Evolutionary conservation across 2,888 invertebrate species (phyloP).

Genomic region (Pammene aurita): DNA sequence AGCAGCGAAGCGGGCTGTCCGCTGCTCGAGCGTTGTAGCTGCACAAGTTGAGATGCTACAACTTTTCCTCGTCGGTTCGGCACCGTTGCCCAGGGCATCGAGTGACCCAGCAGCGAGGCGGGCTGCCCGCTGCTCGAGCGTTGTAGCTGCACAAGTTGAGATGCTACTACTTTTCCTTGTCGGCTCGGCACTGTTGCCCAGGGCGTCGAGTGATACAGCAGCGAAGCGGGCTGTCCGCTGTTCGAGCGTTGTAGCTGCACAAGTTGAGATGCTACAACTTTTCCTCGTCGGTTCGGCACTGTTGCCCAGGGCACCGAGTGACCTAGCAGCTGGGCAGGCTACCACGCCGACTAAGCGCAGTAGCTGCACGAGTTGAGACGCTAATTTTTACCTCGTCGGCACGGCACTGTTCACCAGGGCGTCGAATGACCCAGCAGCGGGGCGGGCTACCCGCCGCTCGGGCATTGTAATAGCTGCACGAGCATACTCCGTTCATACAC

Average conservation of each 20-base stretch:
- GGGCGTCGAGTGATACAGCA: no score
- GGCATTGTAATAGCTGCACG: no score
- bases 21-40: no score
- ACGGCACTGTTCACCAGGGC: no score
- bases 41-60: neutral
- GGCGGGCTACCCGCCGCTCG: no score
- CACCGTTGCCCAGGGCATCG: slow-evolving; percentile 73
- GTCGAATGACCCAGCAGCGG: no score
- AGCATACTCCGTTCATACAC: neutral
- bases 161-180: no score
- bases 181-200: no score
- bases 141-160: neutral
- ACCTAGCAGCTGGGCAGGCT: slow-evolving; percentile 69
- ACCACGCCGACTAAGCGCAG: neutral
- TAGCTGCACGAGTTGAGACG: neutral
- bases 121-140: slow-evolving; percentile 43
- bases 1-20: no score
- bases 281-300: slow-evolving; percentile 74
- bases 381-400: no score
- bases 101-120: slow-evolving; percentile 68
- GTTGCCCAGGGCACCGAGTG: slow-evolving; percentile 67
- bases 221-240: no score
- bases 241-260: neutral
- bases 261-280: no score
- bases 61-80: slow-evolving; percentile 66